phyloP scores from a whole-genome alignment of 1,140 invertebrate genomes.

The Grapholita molesta region DNA sequence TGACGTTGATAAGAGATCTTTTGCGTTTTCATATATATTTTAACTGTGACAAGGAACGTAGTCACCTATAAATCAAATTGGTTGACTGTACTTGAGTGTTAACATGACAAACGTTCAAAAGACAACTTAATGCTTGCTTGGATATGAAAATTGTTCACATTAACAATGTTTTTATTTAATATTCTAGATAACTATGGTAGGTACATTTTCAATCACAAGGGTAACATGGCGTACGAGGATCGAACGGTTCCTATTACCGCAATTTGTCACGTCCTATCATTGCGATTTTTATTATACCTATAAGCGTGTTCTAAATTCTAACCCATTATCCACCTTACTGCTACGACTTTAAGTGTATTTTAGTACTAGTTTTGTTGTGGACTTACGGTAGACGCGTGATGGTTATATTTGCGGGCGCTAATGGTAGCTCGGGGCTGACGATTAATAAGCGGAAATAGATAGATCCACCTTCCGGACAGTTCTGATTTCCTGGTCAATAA shows the following conservation, averaged over 20 bases:
- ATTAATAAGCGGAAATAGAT: slow-evolving; percentile 16
- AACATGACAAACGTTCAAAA: no score
- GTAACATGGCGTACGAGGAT: neutral
- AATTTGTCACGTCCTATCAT: neutral
- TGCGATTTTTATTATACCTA: neutral
- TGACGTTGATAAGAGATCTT: no score
- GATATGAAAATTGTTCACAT: no score
- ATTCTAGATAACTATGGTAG: neutral
- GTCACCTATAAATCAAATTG: no score
- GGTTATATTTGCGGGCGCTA: neutral
- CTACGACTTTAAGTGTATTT: neutral
- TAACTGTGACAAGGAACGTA: no score
- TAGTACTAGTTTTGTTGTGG: neutral
- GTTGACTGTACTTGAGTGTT: no score
- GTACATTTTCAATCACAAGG: neutral
- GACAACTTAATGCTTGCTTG: no score
- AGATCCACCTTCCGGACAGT: neutral
- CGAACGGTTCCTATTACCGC: neutral
- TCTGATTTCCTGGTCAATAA: neutral
- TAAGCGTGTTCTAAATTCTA: neutral
- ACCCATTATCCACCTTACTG: neutral
- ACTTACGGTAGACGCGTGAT: neutral
- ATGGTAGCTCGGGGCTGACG: neutral
- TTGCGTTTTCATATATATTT: no score
- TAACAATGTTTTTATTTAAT: no score